These are phyloP conservation scores for Leucopsar rothschildi DNA, from an alignment of 2,113 vertebrate species.

Conservation along the genomic window DNA sequence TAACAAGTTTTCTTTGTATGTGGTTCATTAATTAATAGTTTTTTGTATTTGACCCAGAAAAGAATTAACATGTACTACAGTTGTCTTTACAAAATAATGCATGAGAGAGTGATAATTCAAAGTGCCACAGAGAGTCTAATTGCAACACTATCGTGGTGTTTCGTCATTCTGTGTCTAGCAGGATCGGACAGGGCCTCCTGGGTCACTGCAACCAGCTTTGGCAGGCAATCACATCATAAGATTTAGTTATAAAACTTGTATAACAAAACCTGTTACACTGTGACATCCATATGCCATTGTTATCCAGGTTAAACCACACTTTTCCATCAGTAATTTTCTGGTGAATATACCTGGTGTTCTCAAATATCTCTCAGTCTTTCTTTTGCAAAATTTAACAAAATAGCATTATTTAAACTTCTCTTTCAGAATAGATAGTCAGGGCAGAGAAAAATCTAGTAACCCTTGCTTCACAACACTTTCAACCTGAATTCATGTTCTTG, in stretches of 20 bases:
- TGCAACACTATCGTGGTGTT: neutral
- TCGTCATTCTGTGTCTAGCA: neutral
- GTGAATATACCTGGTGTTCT: neutral
- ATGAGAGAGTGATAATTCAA: neutral
- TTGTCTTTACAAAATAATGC: neutral
- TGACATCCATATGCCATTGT: neutral
- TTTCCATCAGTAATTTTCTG: neutral
- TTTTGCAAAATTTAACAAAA: neutral
- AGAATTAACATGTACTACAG: neutral
- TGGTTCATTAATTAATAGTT: neutral
- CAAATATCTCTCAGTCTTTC: neutral
- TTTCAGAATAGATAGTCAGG: neutral
- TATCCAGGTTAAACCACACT: neutral
- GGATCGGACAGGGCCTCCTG: neutral
- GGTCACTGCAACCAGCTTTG: neutral
- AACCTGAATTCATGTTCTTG: neutral
- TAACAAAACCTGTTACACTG: neutral
- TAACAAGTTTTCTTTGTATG: neutral
- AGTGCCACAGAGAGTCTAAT: neutral
- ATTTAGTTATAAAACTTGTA: neutral
- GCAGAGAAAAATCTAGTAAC: neutral
- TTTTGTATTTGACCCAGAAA: neutral
- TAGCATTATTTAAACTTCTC: neutral
- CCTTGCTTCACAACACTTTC: neutral
- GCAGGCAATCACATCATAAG: neutral